Evolutionary conservation across 1,140 invertebrate genomes (phyloP).

Genomic region (Bombus breviceps): DNA sequence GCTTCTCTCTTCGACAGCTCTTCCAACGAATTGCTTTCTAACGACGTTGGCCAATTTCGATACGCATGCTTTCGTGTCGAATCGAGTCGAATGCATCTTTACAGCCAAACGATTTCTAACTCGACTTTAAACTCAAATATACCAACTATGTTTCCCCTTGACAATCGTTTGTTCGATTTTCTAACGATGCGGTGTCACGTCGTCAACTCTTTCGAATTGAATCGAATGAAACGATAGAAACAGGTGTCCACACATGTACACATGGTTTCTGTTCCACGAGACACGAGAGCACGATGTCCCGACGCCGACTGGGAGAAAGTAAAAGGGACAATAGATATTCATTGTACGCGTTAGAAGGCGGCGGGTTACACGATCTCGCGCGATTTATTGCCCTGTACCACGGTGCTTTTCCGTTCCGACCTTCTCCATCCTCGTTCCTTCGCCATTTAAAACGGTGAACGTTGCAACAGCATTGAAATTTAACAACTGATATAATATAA

Average conservation of each 20-base stretch:
- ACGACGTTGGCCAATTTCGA: neutral
- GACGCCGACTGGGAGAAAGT: constrained; percentile 29
- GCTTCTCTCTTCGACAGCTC: neutral
- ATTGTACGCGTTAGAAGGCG: constrained; percentile 16
- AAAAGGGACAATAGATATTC: constrained; percentile 51
- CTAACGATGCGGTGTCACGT: neutral
- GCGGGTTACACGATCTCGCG: neutral
- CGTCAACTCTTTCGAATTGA: too few species aligned
- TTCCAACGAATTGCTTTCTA: constrained; percentile 20
- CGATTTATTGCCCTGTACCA: constrained; percentile 21
- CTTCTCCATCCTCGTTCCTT: neutral
- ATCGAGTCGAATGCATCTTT: neutral
- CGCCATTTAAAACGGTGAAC: neutral
- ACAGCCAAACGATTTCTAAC: constrained; percentile 3
- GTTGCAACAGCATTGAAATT: neutral
- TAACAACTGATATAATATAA: neutral
- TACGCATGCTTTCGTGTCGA: neutral
- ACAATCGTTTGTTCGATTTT: neutral
- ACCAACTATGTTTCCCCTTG: neutral
- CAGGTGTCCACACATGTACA: constrained; percentile 9
- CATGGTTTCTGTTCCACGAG: constrained; percentile 16
- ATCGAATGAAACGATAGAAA: neutral
- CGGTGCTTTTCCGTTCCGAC: neutral
- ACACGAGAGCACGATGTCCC: neutral
- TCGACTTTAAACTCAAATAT: neutral